phyloP scores from a whole-genome alignment of 2,888 invertebrate genomes.

The Alviniconcha strummeri region DNA sequence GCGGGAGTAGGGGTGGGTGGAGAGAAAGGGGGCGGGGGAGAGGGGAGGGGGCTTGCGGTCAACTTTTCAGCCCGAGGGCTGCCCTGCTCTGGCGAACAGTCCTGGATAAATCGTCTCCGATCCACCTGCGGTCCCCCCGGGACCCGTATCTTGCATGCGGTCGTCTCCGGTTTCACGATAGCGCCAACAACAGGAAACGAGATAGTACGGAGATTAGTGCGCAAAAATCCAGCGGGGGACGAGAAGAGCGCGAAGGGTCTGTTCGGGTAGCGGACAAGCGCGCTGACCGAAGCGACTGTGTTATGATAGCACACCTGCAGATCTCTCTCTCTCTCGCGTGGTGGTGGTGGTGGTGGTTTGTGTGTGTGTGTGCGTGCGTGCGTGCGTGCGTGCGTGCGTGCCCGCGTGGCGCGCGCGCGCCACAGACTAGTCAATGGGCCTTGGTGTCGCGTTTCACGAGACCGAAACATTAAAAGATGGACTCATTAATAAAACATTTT shows the following conservation, averaged over 20 bases:
- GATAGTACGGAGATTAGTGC: slow-evolving; percentile 18
- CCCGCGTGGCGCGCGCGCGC: no score
- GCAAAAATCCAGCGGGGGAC: background rate
- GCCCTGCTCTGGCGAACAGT: background rate
- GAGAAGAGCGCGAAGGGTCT: background rate
- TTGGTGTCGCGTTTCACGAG: no score
- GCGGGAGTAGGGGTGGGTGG: background rate
- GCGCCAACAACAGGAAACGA: slow-evolving; percentile 23
- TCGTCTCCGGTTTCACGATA: slow-evolving; percentile 21
- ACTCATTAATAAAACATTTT: no score
- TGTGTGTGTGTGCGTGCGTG: no score
- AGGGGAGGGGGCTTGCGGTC: background rate
- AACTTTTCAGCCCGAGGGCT: background rate
- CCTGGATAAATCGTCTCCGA: no score
- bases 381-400: no score
- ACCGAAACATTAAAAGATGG: no score
- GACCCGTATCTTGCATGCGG: slow-evolving; percentile 20
- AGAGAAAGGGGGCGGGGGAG: background rate
- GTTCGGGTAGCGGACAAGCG: no score
- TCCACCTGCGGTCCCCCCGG: no score
- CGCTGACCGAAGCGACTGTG: background rate
- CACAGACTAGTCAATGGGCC: no score
- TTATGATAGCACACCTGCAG: slow-evolving; percentile 19
- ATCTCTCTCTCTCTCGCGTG: background rate
- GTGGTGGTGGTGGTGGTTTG: no score